Conservation (phyloP, 2,888 invertebrate genomes). For the Parnassius orleans region DNA sequence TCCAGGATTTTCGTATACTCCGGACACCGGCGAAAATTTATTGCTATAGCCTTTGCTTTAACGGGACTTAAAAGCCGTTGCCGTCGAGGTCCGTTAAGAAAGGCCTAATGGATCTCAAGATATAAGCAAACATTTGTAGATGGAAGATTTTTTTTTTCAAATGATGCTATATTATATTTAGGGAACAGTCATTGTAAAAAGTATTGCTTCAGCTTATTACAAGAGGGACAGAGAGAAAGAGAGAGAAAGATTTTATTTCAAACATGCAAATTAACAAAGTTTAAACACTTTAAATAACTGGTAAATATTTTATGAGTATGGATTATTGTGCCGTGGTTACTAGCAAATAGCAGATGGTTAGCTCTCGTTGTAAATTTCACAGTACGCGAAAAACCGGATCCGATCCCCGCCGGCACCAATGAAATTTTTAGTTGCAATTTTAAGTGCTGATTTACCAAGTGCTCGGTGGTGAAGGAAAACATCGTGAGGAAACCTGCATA, state of each 20-base stretch:
- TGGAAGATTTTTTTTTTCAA: conserved; percentile 24
- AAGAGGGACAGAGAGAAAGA: conserved; percentile 1
- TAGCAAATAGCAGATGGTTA: too few species aligned
- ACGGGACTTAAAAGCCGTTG: conserved; percentile 28
- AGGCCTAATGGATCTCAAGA: conserved; percentile 27
- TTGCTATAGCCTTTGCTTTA: conserved; percentile 21
- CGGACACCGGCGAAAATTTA: conserved; percentile 27
- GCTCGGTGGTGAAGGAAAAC: too few species aligned
- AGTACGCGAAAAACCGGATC: too few species aligned
- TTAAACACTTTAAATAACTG: too few species aligned
- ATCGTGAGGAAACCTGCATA: too few species aligned
- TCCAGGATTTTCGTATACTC: conserved; percentile 23
- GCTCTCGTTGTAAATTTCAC: too few species aligned
- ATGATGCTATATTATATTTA: conserved; percentile 14
- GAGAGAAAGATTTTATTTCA: background rate
- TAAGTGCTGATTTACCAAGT: too few species aligned
- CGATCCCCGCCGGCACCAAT: too few species aligned
- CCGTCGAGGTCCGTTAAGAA: conserved; percentile 26
- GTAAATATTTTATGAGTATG: too few species aligned
- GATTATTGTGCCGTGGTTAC: too few species aligned
- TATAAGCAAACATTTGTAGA: conserved; percentile 27
- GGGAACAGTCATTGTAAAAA: conserved; percentile 15
- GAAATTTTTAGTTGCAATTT: too few species aligned
- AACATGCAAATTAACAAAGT: too few species aligned
- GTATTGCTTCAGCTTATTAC: conserved; percentile 8